Conservation (phyloP, 2,888 invertebrate species). For the Rhagonycha lutea region DNA sequence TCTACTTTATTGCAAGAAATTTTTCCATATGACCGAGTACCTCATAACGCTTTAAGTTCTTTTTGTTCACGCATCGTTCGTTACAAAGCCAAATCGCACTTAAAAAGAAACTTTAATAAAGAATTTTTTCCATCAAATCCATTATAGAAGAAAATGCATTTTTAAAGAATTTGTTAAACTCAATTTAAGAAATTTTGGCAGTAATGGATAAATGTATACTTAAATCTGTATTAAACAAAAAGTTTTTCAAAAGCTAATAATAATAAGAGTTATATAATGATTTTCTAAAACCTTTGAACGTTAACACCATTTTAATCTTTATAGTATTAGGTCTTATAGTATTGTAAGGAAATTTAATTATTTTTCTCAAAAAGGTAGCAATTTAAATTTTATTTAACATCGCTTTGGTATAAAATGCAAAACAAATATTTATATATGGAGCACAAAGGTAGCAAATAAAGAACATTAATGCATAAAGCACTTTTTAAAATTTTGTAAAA, state of each 20-base stretch:
- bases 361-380: neutral
- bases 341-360: neutral
- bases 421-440: neutral
- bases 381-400: neutral
- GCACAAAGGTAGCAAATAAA: neutral
- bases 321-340: neutral
- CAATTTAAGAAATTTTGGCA: constrained; percentile 12
- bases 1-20: constrained; percentile 15
- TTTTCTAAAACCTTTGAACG: neutral
- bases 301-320: neutral
- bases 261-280: neutral
- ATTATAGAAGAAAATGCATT: constrained; percentile 21
- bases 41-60: constrained; percentile 21
- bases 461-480: neutral
- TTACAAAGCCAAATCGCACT: constrained; percentile 20
- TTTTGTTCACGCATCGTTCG: constrained; percentile 25
- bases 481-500: neutral
- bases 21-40: constrained; percentile 22
- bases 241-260: neutral
- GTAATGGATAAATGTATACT: neutral
- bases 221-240: neutral
- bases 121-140: constrained; percentile 24
- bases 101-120: constrained; percentile 25
- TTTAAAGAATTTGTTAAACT: constrained; percentile 22
- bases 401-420: neutral